phyloP scores from a whole-genome alignment of 2,888 invertebrate species.

The Trissoscelio sp. region DNA sequence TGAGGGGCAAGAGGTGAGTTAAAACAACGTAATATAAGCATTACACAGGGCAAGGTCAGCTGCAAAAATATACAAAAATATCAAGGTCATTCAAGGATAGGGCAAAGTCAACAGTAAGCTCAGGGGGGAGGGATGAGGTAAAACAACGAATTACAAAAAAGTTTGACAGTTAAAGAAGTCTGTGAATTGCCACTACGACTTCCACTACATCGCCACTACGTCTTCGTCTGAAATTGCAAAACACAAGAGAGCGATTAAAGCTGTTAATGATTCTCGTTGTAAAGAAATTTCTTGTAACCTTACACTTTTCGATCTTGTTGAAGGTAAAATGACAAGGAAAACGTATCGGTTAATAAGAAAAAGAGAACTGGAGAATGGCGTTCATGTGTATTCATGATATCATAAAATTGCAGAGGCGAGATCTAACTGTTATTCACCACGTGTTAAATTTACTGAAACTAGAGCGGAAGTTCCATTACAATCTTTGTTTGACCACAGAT shows the following conservation, averaged over 20 bases:
- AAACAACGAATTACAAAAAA: no score
- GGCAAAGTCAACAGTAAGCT: no score
- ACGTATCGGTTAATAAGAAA: slow-evolving; percentile 42
- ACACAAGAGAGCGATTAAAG: slow-evolving; percentile 24
- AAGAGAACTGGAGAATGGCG: slow-evolving; percentile 43
- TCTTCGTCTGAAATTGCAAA: slow-evolving; percentile 22
- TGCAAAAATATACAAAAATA: no score
- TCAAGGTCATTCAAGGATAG: no score
- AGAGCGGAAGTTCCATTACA: slow-evolving; percentile 57
- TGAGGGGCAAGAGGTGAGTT: no score
- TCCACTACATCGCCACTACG: slow-evolving; percentile 14
- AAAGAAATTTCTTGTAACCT: slow-evolving; percentile 46
- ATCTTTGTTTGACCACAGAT: slow-evolving; percentile 57
- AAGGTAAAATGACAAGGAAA: slow-evolving; percentile 48
- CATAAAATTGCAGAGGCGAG: slow-evolving; percentile 56
- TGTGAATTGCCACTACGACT: no score
- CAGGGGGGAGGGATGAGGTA: no score
- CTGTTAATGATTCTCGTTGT: not conserved
- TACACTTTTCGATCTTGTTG: slow-evolving; percentile 39
- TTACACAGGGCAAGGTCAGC: no score
- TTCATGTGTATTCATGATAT: slow-evolving; percentile 54
- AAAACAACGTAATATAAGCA: no score
- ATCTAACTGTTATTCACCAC: slow-evolving; percentile 54
- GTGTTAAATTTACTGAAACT: slow-evolving; percentile 49
- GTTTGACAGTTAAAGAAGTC: no score